Percentiles rank a stretch among this genome's conserved stretches.
Evolutionary conservation across 2,113 vertebrate species (phyloP).

Genomic region (Prionailurus bengalensis): DNA sequence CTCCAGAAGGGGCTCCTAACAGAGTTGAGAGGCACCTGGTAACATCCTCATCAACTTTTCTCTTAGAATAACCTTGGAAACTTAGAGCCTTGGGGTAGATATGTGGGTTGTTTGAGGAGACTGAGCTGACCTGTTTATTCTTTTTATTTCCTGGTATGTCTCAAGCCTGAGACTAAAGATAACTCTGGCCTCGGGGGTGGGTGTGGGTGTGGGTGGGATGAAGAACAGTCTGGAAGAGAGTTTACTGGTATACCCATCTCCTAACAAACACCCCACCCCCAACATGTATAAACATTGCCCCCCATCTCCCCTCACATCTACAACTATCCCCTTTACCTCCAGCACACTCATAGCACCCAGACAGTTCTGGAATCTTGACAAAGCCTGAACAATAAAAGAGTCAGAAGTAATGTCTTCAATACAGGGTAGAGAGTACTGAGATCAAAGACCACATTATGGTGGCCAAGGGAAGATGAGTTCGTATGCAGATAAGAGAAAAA

Average conservation of each 20-base stretch:
- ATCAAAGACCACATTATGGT: background rate
- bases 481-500: background rate
- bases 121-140: background rate
- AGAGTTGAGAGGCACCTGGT: background rate
- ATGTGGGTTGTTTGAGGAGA: background rate
- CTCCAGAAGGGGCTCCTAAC: background rate
- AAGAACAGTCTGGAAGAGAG: slow-evolving; percentile 32
- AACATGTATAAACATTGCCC: background rate
- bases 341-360: background rate
- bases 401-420: background rate
- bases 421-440: background rate
- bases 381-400: background rate
- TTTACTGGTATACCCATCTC: background rate
- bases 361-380: background rate
- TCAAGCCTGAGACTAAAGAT: background rate
- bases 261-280: background rate
- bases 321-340: fast-evolving
- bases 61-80: background rate
- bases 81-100: background rate
- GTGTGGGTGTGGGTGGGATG: background rate
- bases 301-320: background rate
- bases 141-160: background rate
- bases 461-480: background rate
- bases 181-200: background rate
- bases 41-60: background rate